These are phyloP conservation scores for Morelia viridis DNA, from an alignment of 2,797 vertebrate species.

Conservation along the genomic window DNA sequence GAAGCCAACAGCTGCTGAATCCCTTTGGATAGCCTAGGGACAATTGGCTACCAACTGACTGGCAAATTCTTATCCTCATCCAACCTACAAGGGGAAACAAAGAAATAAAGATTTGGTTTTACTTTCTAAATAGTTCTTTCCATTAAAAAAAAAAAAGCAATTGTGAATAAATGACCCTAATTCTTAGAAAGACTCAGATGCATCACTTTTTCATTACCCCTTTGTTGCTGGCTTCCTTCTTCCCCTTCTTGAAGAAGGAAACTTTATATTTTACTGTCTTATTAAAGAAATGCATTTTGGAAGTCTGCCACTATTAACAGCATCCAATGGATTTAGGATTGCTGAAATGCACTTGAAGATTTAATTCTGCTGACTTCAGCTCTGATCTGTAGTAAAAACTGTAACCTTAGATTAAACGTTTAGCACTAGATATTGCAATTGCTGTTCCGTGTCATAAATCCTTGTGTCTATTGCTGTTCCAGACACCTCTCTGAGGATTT, in stretches of 20 bases:
- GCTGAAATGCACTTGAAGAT: slow-evolving; percentile 78
- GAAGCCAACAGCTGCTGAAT: slow-evolving; percentile 74
- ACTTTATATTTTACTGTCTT: slow-evolving; percentile 81
- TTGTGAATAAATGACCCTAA: slow-evolving; percentile 65
- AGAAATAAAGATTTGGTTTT: slow-evolving; percentile 48
- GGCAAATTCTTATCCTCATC: slow-evolving; percentile 66
- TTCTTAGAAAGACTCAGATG: slow-evolving; percentile 61
- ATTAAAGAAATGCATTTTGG: slow-evolving; percentile 80
- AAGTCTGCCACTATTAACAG: slow-evolving; percentile 79
- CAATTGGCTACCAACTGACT: slow-evolving; percentile 66
- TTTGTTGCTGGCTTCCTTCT: slow-evolving; percentile 17
- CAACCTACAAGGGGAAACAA: slow-evolving; percentile 62
- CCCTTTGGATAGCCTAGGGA: slow-evolving; percentile 69
- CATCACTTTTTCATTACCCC: slow-evolving; percentile 58
- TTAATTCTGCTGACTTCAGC: slow-evolving; percentile 83
- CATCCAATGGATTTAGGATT: slow-evolving; percentile 80
- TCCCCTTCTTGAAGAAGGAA: slow-evolving; percentile 70
- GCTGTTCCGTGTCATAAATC: slow-evolving; percentile 76
- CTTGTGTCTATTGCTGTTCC: slow-evolving; percentile 75
- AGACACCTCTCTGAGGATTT: slow-evolving; percentile 73
- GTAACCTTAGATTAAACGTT: slow-evolving; percentile 81
- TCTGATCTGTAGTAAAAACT: slow-evolving; percentile 76
- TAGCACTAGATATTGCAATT: slow-evolving; percentile 76
- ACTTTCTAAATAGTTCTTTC: slow-evolving; percentile 45
- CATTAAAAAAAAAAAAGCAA: slow-evolving; percentile 52